Evolutionary conservation across 2,797 vertebrate species (phyloP), one percentile per base, ranked within the genome.

Genomic region (Artibeus jamaicensis): DNA sequence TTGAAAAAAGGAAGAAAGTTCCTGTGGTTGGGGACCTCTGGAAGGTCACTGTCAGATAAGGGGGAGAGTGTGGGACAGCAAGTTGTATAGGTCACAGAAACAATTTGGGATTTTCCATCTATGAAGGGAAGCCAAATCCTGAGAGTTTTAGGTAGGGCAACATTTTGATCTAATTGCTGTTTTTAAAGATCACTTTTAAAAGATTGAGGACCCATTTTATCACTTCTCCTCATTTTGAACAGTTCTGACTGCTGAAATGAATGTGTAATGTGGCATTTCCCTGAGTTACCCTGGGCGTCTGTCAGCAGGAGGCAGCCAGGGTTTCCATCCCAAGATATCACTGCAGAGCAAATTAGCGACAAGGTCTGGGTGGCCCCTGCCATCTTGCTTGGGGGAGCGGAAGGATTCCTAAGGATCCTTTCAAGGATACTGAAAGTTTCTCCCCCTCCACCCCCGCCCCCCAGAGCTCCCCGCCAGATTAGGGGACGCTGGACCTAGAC

Each of bases 141-240:
- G 44, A 79, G 82, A 67, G 55, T 11, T 46, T 68, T 71, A 32
- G 18, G 67, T 50, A 76, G 26, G 34, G 44, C 9, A 42, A n/a
- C 39, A 68, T 84, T 89, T 93, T 89, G 22, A 73, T 84, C 32
- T 62, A 39, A 81, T 34, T 42, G 71, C n/a, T 32, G 65, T 91
- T 53, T 96, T 89, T 67, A 59, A 92, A 94, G 34, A 94, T 81
- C 53, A 77, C 2, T 76, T 93, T 94, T 24, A 15, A 76, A 96
- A 87, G 59, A 84, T 18, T 16, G 14, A 37, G 48, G 22, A 21
- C 29, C 32, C 9, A 21, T 59, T 65, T 89, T 50, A 42, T 76
- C 32, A 46, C 22, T 10, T 77, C 39, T 89, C 74, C 39, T 89
- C 74, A 79, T 53, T 84, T n/a, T 57, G 37, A 88, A 76, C 9